Evolutionary conservation across 2,113 vertebrate species (phyloP).

Genomic region (Mormoops blainvillei): DNA sequence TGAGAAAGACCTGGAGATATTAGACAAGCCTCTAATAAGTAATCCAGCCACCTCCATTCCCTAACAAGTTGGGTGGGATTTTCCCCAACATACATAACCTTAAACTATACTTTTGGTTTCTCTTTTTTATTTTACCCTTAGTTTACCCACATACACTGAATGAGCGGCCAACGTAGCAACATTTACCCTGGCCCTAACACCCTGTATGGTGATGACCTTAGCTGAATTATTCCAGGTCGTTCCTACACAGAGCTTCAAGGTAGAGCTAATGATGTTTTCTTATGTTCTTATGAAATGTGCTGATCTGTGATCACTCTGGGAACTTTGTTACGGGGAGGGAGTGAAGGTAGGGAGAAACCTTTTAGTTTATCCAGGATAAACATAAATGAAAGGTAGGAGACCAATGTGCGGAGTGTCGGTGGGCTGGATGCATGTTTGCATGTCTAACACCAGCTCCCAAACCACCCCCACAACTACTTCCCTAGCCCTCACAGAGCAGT

Average conservation of each 20-base stretch:
- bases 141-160: neutral
- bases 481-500: neutral
- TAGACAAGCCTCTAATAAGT: neutral
- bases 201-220: neutral
- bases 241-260: neutral
- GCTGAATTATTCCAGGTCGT: neutral
- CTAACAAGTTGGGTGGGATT: neutral
- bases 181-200: neutral
- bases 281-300: neutral
- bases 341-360: neutral
- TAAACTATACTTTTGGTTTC: neutral
- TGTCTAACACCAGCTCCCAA: neutral
- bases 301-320: neutral
- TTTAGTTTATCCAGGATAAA: neutral
- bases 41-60: neutral
- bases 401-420: neutral
- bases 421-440: neutral
- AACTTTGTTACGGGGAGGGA: neutral
- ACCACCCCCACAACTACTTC: neutral
- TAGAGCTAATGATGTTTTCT: neutral
- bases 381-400: neutral
- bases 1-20: neutral
- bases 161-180: neutral
- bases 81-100: neutral
- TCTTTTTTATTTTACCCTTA: neutral